These are phyloP conservation scores for Temnothorax rugatulus DNA, from an alignment of 2,888 invertebrate genomes.

Conservation along the genomic window DNA sequence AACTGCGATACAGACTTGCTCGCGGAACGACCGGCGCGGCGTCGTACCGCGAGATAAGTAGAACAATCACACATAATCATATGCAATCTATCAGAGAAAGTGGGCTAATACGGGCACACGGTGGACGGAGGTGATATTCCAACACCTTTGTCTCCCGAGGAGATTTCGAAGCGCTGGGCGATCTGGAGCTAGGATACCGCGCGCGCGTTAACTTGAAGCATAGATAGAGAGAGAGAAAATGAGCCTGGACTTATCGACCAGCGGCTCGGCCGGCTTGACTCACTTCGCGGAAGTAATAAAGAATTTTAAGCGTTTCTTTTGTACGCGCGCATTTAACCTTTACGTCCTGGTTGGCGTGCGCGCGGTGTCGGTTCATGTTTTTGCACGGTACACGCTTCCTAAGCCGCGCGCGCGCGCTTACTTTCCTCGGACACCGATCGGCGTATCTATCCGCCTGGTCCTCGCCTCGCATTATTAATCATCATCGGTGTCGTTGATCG, in stretches of 20 bases:
- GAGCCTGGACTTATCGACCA: not conserved
- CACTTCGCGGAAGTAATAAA: constrained; percentile 74
- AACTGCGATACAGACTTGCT: constrained; percentile 34
- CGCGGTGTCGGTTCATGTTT: not conserved
- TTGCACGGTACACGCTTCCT: constrained; percentile 4
- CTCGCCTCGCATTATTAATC: constrained; percentile 27
- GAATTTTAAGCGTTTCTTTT: constrained; percentile 65
- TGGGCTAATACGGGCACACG: constrained; percentile 71
- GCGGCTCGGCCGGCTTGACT: constrained; percentile 54
- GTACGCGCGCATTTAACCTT: constrained; percentile 68
- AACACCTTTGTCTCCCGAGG: constrained; percentile 69
- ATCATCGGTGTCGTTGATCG: constrained; percentile 7
- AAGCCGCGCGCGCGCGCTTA: constrained; percentile 31
- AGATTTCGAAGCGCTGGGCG: constrained; percentile 50
- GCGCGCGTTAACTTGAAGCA: not conserved
- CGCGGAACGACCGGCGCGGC: constrained; percentile 23
- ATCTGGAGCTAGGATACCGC: not conserved
- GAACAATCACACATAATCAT: constrained; percentile 76
- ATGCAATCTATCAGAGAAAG: constrained; percentile 77
- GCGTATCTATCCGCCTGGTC: constrained; percentile 9
- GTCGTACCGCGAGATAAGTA: constrained; percentile 68
- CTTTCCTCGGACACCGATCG: constrained; percentile 40
- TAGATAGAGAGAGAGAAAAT: not conserved
- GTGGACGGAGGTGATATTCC: constrained; percentile 53
- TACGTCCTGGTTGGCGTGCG: constrained; percentile 53